Percentiles rank a stretch among this genome's conserved stretches.
phyloP scores from a whole-genome alignment of 2,113 vertebrate species.

The Plestiodon gilberti region DNA sequence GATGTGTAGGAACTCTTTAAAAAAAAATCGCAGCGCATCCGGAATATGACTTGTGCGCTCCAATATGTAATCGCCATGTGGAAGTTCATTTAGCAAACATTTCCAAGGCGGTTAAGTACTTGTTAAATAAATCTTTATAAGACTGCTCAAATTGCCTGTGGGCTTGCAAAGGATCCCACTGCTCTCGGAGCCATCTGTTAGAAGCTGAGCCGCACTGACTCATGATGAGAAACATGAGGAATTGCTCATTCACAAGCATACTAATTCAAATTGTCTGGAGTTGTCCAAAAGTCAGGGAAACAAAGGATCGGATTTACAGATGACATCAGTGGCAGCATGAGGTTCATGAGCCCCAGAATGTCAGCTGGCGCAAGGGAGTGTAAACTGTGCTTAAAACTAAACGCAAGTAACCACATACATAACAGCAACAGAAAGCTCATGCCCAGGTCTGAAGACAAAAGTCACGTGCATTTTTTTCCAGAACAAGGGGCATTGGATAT shows the following conservation, averaged over 20 bases:
- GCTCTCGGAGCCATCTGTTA: slow-evolving; percentile 25
- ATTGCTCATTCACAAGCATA: neutral
- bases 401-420: too few relatives aligned
- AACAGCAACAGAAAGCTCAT: too few relatives aligned
- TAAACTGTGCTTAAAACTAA: neutral
- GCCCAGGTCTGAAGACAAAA: too few relatives aligned
- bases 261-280: slow-evolving; percentile 12
- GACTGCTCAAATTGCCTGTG: slow-evolving; percentile 13
- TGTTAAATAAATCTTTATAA: slow-evolving; percentile 41
- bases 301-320: neutral
- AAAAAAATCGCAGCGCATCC: slow-evolving; percentile 5
- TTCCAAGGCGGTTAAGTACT: slow-evolving; percentile 2
- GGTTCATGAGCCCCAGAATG: neutral
- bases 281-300: neutral
- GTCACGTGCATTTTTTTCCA: too few relatives aligned
- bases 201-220: neutral
- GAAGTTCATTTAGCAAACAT: slow-evolving; percentile 18
- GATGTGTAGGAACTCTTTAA: neutral
- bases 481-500: too few relatives aligned
- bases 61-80: slow-evolving; percentile 3
- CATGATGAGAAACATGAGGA: slow-evolving; percentile 23
- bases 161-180: slow-evolving; percentile 11
- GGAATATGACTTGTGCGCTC: neutral
- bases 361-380: neutral
- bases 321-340: neutral